Evolutionary conservation across 2,113 vertebrate species (phyloP), one percentile per base, ranked within the genome.

Genomic region (Pelecanus crispus): DNA sequence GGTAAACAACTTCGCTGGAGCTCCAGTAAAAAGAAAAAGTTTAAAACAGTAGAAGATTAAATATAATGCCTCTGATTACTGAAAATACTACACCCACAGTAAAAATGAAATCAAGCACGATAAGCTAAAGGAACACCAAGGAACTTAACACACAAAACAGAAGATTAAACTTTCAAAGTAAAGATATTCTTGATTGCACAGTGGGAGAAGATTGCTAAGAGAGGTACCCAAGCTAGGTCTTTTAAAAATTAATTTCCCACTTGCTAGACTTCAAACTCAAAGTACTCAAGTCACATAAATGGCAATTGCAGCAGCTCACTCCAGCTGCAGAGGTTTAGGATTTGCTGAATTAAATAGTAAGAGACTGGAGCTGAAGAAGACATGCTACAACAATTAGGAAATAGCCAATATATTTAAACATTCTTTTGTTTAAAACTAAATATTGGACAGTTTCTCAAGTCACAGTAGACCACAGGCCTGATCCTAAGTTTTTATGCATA

Each of bases 41-140:
- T 88, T 88, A 40, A 58, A 97, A 81, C n/a, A 55, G 31, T 77
- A 81, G 38, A 97, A 96, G 95, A 97, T 94, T 90, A 81, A 96
- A 95, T 31, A 73, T 79, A 89, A 85, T 92, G 44, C 44, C 52
- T 94, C 67, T 1, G 0, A 59, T 96, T 85, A 85, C 78, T 9
- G 44, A 68, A 81, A 95, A 87, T 68, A 55, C 13, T 36, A 81
- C 47, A 90, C 29, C 52, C 38, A 72, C n/a, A 89, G 67, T 77
- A 93, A 96, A 96, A 94, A 50, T 61, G 8, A 97, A 88, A 80
- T 86, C 31, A 92, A 95, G 44, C 21, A 62, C 31, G 81, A 58
- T 8, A 42, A 11, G 8, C 36, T 81, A 75, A 90, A 42, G 11
- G 31, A 81, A 21, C 22, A 90, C 28, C 40, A 91, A 70, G 47